Conservation (phyloP, 35 echinoderm and acorn worm genomes). For the Ophioderma brevispina region DNA sequence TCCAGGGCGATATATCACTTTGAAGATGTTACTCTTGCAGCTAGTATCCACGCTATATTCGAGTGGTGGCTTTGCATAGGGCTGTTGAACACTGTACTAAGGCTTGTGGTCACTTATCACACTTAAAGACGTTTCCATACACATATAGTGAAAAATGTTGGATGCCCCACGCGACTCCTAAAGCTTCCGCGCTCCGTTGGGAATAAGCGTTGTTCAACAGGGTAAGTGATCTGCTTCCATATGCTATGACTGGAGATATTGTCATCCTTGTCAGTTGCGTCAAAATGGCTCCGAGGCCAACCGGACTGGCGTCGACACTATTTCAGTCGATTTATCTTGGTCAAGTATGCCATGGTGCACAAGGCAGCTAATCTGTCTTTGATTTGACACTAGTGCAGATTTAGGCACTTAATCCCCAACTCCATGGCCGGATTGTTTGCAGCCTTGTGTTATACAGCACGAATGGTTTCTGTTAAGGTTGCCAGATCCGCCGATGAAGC, state of each 20-base stretch:
- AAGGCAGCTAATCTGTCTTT: too few relatives aligned
- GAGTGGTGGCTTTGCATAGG: too few relatives aligned
- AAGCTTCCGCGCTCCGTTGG: neutral
- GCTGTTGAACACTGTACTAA: too few relatives aligned
- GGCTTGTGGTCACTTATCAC: too few relatives aligned
- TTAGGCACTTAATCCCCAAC: neutral
- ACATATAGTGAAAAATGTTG: neutral
- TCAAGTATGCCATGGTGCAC: too few relatives aligned
- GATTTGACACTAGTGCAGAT: neutral
- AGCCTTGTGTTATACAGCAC: neutral
- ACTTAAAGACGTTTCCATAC: too few relatives aligned
- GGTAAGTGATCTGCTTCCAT: neutral
- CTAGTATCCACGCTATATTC: too few relatives aligned
- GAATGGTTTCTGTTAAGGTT: neutral
- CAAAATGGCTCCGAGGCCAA: slow-evolving; percentile 32
- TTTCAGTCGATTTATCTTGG: neutral
- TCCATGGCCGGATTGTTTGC: neutral
- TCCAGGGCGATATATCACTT: too few relatives aligned
- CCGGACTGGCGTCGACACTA: slow-evolving; percentile 32
- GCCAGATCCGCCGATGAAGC: slow-evolving; percentile 22
- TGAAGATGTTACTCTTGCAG: too few relatives aligned
- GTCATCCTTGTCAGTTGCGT: neutral
- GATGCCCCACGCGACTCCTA: neutral
- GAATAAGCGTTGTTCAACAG: neutral
- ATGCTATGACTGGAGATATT: neutral